Base-by-base conservation (phyloP, 2,888 invertebrate genomes). In the Proisotoma minuta region DNA sequence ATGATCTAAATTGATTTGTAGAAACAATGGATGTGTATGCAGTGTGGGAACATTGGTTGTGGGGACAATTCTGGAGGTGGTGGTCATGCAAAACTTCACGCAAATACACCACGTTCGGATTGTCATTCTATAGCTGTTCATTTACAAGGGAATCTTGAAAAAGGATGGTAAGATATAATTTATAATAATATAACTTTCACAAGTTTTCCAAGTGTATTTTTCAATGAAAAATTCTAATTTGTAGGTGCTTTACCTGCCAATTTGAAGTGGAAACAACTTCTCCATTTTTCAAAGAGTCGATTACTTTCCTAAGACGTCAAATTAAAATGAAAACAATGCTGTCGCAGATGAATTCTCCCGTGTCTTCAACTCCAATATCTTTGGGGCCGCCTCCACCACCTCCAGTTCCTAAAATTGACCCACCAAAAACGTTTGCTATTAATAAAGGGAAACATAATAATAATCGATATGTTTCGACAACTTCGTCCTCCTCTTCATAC, bases 1-100 rank as follows among this genome's bases (percentile, higher is more conserved):
- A n/a, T n/a, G n/a, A n/a, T n/a, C n/a, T n/a, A n/a, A n/a, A 34
- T 34, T 8, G 34, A 10, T 20, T 43, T 59, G 5, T 49, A 68
- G 60, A 34, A 88, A 43, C 5, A 43, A 64, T 90, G 89, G 88
- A 82, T 92, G 79, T 93, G 92, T 75, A 79, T 92, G 65, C 85
- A 86, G 69, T 93, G 92, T 77, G 91, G 89, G 2, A 79, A 85
- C 48, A 87, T 87, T 75, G 82, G 85, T 23, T 92, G 92, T 77
- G 89, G 88, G 1, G 81, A 85, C 72, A 91, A 91, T 78, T 58
- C 43, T 47, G 70, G 63, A 43, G 59, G 57, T 52, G 54, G 57
- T 12, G 70, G 70, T 3, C 67, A 70, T 57, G 88, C 89, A 0
- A 76, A 87, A 24, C 81, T 84, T 68, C 93, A 93, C 78, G 87